phyloP scores from a whole-genome alignment of 2,113 vertebrate genomes.

The Capra hircus region DNA sequence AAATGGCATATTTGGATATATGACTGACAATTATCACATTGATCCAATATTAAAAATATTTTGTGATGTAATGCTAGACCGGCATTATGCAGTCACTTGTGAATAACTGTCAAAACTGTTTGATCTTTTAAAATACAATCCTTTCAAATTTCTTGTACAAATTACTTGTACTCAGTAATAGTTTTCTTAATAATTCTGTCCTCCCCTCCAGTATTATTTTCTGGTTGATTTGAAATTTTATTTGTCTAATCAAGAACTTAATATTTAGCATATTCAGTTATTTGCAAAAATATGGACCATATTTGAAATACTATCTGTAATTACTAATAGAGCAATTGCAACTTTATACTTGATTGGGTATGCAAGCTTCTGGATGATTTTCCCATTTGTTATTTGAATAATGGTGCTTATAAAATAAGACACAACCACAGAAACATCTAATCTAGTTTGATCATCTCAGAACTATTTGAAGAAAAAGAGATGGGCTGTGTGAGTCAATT shows the following conservation, averaged over 20 bases:
- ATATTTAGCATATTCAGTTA: constrained; percentile 19
- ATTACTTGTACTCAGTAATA: background rate
- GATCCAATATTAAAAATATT: background rate
- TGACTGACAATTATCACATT: background rate
- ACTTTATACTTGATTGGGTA: constrained; percentile 27
- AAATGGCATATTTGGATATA: background rate
- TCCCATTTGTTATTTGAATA: constrained; percentile 58
- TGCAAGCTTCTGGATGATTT: background rate
- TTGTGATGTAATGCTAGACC: background rate
- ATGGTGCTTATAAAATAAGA: constrained; percentile 52
- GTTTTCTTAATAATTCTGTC: constrained; percentile 17
- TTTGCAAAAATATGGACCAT: constrained; percentile 1
- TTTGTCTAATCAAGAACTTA: constrained; percentile 20
- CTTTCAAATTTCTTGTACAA: background rate
- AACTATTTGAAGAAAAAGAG: constrained; percentile 72
- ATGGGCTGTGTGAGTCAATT: constrained; percentile 70
- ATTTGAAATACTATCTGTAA: constrained; percentile 25
- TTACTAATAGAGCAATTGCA: constrained; percentile 18
- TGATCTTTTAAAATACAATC: background rate
- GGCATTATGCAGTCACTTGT: background rate
- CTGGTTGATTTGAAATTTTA: background rate
- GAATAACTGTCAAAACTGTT: background rate
- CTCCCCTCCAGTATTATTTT: constrained; percentile 6
- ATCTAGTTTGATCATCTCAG: constrained; percentile 61
- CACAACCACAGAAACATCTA: constrained; percentile 50